Conservation (phyloP, 2,888 invertebrate genomes). For the Ecliptopera silaceata region DNA sequence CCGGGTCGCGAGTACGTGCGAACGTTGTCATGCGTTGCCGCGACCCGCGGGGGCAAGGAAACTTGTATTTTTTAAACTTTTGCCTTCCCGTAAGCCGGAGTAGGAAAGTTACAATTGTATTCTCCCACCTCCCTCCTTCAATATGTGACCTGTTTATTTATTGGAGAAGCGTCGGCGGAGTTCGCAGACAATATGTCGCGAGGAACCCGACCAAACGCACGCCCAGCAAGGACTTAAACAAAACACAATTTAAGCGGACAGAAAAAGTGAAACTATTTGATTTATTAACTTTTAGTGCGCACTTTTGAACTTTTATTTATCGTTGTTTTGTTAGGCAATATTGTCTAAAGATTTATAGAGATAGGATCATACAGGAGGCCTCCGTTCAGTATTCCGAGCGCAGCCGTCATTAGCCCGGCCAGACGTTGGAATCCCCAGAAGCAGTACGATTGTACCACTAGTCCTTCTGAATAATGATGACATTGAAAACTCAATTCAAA, state of each 20-base stretch:
- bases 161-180: constrained; percentile 78
- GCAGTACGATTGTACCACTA: constrained; percentile 59
- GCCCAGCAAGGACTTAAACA: constrained; percentile 66
- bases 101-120: constrained; percentile 82
- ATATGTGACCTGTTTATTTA: constrained; percentile 84
- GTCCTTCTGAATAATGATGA: constrained; percentile 73
- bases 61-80: constrained; percentile 82
- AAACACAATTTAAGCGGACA: constrained; percentile 67
- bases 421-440: constrained; percentile 75
- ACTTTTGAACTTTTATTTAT: constrained; percentile 22
- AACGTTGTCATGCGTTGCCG: constrained; percentile 57
- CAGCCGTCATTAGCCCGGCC: constrained; percentile 73
- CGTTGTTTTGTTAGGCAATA: constrained; percentile 14
- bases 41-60: constrained; percentile 54
- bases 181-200: constrained; percentile 82
- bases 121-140: constrained; percentile 76
- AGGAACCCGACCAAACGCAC: constrained; percentile 68
- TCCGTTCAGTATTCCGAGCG: constrained; percentile 73
- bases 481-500: constrained; percentile 56
- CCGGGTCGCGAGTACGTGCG: constrained; percentile 52
- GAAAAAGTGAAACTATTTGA: constrained; percentile 70
- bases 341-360: constrained; percentile 29
- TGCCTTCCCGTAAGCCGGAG: constrained; percentile 72
- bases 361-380: constrained; percentile 43
- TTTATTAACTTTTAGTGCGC: constrained; percentile 58